A percentile compares a stretch with the other conserved stretches of the same genome.
Evolutionary conservation across 2,888 invertebrate species (phyloP).

Genomic region (Schizotus pectinicornis): DNA sequence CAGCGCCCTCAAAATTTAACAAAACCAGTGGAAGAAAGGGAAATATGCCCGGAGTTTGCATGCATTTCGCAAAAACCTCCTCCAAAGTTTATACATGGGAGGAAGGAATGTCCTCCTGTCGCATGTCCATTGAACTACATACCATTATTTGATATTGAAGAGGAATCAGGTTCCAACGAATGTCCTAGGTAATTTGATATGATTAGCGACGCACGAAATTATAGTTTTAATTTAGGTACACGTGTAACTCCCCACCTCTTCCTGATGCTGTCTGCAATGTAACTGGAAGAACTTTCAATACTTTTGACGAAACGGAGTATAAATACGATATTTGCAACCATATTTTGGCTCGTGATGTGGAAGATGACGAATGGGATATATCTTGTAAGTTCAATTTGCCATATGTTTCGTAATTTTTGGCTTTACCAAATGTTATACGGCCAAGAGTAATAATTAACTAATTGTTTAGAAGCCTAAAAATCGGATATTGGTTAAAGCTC

Average conservation of each 20-base stretch:
- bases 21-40: slow-evolving; percentile 49
- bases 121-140: slow-evolving; percentile 60
- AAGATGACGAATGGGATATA: slow-evolving; percentile 72
- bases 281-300: slow-evolving; percentile 78
- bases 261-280: slow-evolving; percentile 73
- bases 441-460: too few species aligned
- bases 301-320: slow-evolving; percentile 80
- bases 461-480: too few species aligned
- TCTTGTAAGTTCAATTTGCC: slow-evolving; percentile 72
- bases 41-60: slow-evolving; percentile 62
- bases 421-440: too few species aligned
- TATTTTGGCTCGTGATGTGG: slow-evolving; percentile 73
- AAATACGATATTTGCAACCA: slow-evolving; percentile 85
- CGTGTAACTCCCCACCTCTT: slow-evolving; percentile 69
- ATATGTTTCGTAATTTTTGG: too few species aligned
- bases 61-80: slow-evolving; percentile 63
- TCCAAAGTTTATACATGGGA: slow-evolving; percentile 47
- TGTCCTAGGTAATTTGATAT: slow-evolving; percentile 52
- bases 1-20: not conserved
- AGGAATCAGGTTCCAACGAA: slow-evolving; percentile 28
- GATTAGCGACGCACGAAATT: not conserved
- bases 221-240: slow-evolving; percentile 53
- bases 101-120: slow-evolving; percentile 51
- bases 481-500: too few species aligned
- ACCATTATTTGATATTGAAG: slow-evolving; percentile 38